phyloP scores from a whole-genome alignment of 2,113 vertebrate genomes.

The Phodopus roborovskii region DNA sequence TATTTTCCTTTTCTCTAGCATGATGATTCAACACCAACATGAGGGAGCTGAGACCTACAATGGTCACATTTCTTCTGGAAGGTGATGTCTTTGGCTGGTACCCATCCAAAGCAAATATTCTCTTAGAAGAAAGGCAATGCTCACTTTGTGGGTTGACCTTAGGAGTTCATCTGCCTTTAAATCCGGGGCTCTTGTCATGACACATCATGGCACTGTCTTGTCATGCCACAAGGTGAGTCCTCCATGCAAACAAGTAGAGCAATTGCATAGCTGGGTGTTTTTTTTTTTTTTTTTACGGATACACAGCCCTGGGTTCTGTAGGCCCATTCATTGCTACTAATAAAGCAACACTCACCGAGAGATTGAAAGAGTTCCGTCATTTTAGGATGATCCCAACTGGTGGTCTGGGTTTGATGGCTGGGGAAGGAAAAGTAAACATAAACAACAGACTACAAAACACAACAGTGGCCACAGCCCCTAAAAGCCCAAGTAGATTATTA shows the following conservation, averaged over 20 bases:
- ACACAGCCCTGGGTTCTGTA: background rate
- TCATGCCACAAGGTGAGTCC: background rate
- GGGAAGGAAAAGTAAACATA: conserved; percentile 45
- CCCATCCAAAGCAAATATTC: background rate
- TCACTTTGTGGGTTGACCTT: background rate
- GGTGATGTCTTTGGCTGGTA: background rate
- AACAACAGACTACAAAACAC: background rate
- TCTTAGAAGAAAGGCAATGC: background rate
- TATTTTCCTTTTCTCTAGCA: background rate
- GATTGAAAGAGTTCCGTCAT: conserved; percentile 97
- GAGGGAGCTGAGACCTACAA: background rate
- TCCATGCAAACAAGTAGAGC: background rate
- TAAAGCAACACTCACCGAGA: conserved; percentile 89
- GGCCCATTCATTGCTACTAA: conserved; percentile 21
- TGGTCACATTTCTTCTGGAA: background rate
- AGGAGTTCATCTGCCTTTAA: conserved; percentile 16
- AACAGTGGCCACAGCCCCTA: background rate
- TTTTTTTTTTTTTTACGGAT: background rate
- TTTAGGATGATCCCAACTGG: conserved; percentile 98
- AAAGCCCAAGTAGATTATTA: background rate
- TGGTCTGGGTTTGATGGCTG: conserved; percentile 96
- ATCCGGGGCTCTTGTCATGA: background rate
- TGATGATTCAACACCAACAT: background rate
- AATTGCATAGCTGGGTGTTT: background rate
- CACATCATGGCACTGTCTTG: background rate